phyloP scores from a whole-genome alignment of 2,888 invertebrate species.

The Mystacides longicornis region DNA sequence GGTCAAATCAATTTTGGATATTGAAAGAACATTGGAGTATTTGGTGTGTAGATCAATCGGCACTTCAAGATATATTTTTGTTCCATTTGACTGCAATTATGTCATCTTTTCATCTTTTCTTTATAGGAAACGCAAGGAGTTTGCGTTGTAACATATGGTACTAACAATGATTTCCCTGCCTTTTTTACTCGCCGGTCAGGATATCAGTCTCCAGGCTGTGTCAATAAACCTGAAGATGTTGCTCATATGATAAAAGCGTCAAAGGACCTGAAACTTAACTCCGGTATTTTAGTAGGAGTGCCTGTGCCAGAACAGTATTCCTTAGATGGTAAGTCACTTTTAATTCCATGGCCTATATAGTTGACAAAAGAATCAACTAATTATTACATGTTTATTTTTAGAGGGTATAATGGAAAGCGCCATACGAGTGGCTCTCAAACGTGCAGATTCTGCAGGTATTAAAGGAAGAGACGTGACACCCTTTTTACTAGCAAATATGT shows the following conservation, averaged over 20 bases:
- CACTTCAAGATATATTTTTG: too few relatives aligned
- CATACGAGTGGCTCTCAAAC: slow-evolving; percentile 60
- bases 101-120: slow-evolving; percentile 6
- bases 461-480: slow-evolving; percentile 89
- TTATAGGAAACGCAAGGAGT: slow-evolving; percentile 90
- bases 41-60: too few relatives aligned
- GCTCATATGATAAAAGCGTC: slow-evolving; percentile 61
- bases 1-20: slow-evolving; percentile 94
- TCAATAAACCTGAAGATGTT: slow-evolving; percentile 56
- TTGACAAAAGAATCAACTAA: not conserved
- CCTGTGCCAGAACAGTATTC: slow-evolving; percentile 74
- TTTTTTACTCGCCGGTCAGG: slow-evolving; percentile 83
- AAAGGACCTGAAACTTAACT: slow-evolving; percentile 48
- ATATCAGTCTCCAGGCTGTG: slow-evolving; percentile 61
- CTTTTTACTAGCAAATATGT: slow-evolving; percentile 72
- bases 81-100: too few relatives aligned
- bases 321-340: slow-evolving; percentile 42
- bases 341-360: not conserved
- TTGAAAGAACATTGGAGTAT: slow-evolving; percentile 87
- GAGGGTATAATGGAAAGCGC: slow-evolving; percentile 56
- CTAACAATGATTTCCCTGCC: slow-evolving; percentile 75
- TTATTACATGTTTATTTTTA: slow-evolving; percentile 27
- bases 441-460: slow-evolving; percentile 54
- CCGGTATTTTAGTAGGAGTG: slow-evolving; percentile 81
- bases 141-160: slow-evolving; percentile 72